Percentiles rank a stretch among this genome's conserved stretches.
Evolutionary conservation across 2,113 vertebrate species (phyloP).

Genomic region (Salminus brasiliensis): DNA sequence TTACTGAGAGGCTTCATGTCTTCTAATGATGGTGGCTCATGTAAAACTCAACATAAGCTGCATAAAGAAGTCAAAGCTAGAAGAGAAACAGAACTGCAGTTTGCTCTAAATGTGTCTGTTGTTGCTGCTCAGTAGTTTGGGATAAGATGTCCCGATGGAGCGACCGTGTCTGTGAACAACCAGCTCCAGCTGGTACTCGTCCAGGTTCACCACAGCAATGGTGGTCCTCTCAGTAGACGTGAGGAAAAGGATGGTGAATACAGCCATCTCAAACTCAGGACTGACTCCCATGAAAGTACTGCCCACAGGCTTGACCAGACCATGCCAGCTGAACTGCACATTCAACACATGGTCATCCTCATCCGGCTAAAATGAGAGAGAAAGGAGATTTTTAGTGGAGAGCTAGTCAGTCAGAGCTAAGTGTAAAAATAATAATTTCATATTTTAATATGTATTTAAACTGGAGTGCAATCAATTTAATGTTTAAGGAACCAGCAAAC

Average conservation of each 20-base stretch:
- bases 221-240: conserved; percentile 75
- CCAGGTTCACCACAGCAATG: conserved; percentile 73
- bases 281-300: conserved; percentile 84
- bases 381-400: not conserved
- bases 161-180: conserved; percentile 77
- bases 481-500: no score
- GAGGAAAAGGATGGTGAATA: conserved; percentile 86
- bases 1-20: not conserved
- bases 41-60: not conserved
- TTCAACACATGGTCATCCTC: conserved; percentile 83
- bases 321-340: conserved; percentile 89
- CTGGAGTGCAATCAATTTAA: not conserved
- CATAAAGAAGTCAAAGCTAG: not conserved
- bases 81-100: not conserved
- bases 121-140: conserved; percentile 80
- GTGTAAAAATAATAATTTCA: not conserved
- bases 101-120: conserved; percentile 63
- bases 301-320: conserved; percentile 78
- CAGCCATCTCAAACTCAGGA: conserved; percentile 83
- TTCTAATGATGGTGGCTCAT: not conserved
- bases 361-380: conserved; percentile 73
- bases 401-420: not conserved
- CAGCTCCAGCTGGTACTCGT: conserved; percentile 82
- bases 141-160: conserved; percentile 83
- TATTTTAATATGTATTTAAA: not conserved